Evolutionary conservation across 1,140 invertebrate genomes (phyloP).

Genomic region (Drosophila ambigua): DNA sequence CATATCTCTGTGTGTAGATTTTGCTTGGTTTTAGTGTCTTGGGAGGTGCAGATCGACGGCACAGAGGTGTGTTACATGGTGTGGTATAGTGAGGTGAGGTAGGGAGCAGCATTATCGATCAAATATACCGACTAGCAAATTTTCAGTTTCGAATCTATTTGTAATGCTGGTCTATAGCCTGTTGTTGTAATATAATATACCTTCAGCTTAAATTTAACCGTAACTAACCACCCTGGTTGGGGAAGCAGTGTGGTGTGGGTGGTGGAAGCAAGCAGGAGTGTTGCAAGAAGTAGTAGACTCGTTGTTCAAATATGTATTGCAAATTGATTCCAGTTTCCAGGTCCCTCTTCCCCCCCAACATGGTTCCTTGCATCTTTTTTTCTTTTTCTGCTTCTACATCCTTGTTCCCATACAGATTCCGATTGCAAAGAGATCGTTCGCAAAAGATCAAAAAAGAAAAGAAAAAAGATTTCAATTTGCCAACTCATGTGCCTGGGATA

Average conservation of each 20-base stretch:
- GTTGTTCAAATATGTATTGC: slow-evolving; percentile 76
- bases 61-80: too few relatives aligned
- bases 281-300: slow-evolving; percentile 12
- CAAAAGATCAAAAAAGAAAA: slow-evolving; percentile 40
- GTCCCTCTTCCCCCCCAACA: slow-evolving; percentile 12
- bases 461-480: slow-evolving; percentile 48
- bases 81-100: too few relatives aligned
- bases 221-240: too few relatives aligned
- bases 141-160: too few relatives aligned
- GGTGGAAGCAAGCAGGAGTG: slow-evolving; percentile 12
- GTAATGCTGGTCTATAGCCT: too few relatives aligned
- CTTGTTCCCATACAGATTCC: slow-evolving; percentile 25
- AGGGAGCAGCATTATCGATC: too few relatives aligned
- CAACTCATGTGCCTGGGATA: slow-evolving; percentile 49
- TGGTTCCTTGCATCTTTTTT: slow-evolving; percentile 11
- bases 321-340: slow-evolving; percentile 80
- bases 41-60: too few relatives aligned
- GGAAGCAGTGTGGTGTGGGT: slow-evolving; percentile 4
- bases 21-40: too few relatives aligned
- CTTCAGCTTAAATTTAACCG: too few relatives aligned
- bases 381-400: slow-evolving; percentile 24
- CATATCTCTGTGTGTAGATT: slow-evolving; percentile 11
- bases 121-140: too few relatives aligned
- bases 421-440: slow-evolving; percentile 32
- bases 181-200: too few relatives aligned